A percentile compares a stretch with the other conserved stretches of the same genome.
Conservation (phyloP, 2,113 vertebrate genomes). For the Vulpes vulpes region DNA sequence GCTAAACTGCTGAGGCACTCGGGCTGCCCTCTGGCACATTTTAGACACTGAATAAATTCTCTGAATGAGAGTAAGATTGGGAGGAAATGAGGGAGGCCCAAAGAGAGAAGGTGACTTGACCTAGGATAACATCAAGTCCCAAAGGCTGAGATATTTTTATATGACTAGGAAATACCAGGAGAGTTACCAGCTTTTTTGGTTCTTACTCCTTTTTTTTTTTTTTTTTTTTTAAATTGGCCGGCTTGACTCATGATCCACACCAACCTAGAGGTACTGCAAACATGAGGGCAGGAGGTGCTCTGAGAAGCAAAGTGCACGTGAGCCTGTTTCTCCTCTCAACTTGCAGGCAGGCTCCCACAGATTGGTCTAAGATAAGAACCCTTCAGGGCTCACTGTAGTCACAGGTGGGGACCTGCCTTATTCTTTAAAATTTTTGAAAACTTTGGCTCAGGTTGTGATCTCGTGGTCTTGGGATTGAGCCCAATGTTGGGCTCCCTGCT, state of each 20-base stretch:
- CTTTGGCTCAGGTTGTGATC: neutral
- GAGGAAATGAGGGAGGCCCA: neutral
- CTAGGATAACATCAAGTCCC: neutral
- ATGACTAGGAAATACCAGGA: neutral
- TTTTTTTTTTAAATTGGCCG: neutral
- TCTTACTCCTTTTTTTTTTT: neutral
- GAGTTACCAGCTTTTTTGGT: neutral
- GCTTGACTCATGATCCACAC: neutral
- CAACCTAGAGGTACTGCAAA: neutral
- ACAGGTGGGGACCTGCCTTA: neutral
- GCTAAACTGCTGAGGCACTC: no score
- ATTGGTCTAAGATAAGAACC: neutral
- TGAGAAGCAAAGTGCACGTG: neutral
- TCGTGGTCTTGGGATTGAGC: neutral
- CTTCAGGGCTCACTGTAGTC: neutral
- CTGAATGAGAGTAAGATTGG: neutral
- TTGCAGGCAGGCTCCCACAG: neutral
- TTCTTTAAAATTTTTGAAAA: neutral
- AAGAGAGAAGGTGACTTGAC: neutral
- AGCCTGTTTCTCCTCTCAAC: neutral
- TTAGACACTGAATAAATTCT: neutral
- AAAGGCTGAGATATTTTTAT: neutral
- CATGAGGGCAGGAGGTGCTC: neutral
- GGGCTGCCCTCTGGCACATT: neutral
- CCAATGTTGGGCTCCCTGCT: neutral